A percentile compares a stretch with the other conserved stretches of the same genome.
phyloP scores from a whole-genome alignment of 2,888 invertebrate genomes.

The Didymodactylos carnosus region DNA sequence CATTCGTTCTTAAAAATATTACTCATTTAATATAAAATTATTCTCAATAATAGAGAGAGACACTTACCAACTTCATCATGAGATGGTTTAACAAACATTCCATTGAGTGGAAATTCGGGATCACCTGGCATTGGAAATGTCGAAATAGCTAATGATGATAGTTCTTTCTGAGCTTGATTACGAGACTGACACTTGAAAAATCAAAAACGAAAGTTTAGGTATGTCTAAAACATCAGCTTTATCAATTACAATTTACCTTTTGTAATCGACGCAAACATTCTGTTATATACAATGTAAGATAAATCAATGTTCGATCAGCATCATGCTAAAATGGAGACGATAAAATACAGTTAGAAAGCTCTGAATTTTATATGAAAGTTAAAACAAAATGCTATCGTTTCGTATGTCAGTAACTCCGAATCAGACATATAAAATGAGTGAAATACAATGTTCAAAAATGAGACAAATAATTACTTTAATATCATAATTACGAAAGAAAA shows the following conservation, averaged over 20 bases:
- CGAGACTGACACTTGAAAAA: not conserved
- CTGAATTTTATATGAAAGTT: not conserved
- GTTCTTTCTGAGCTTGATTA: not conserved
- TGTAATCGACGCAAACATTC: not conserved
- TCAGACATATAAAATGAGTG: too few species aligned
- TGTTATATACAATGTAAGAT: not conserved
- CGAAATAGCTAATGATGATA: slow-evolving; percentile 15
- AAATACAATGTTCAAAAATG: too few species aligned
- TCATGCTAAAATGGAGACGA: slow-evolving; percentile 33
- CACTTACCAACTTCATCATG: slow-evolving; percentile 53
- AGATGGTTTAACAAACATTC: slow-evolving; percentile 71
- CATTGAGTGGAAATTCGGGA: slow-evolving; percentile 72
- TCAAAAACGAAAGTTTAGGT: not conserved
- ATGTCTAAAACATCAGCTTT: not conserved
- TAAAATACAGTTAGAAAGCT: too few species aligned
- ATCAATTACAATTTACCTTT: not conserved
- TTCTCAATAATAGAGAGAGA: not conserved
- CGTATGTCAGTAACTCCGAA: too few species aligned
- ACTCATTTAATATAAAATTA: not conserved
- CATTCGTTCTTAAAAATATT: slow-evolving; percentile 51
- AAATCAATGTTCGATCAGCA: slow-evolving; percentile 30
- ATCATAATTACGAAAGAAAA: slow-evolving; percentile 94
- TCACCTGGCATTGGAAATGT: slow-evolving; percentile 93
- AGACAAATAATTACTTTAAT: slow-evolving; percentile 49
- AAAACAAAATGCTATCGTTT: too few species aligned